Evolutionary conservation across 2,797 vertebrate genomes (phyloP).

Genomic region (Pantherophis vulpinus): DNA sequence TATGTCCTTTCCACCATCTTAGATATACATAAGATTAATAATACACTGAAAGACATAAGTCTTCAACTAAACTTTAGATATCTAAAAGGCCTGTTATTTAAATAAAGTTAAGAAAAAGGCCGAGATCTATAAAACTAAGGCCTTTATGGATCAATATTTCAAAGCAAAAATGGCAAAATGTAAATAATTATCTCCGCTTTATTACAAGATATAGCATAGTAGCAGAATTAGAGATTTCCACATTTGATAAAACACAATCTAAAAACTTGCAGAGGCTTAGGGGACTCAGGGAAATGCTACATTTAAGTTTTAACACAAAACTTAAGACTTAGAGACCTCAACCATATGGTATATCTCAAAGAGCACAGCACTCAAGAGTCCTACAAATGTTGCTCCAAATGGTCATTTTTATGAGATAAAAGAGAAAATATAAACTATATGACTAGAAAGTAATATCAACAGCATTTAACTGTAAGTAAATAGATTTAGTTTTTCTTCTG

Average conservation of each 20-base stretch:
- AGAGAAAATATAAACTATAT: not conserved
- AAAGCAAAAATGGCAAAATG: not conserved
- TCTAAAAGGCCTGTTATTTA: conserved; percentile 14
- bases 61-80: conserved; percentile 14
- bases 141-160: not conserved
- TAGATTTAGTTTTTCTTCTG: not conserved
- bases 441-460: not conserved
- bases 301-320: not conserved
- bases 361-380: not conserved
- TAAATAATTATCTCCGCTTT: not conserved
- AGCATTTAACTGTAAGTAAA: not conserved
- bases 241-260: not conserved
- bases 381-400: not conserved
- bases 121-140: not conserved
- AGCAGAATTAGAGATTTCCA: not conserved
- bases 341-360: not conserved
- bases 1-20: conserved; percentile 16
- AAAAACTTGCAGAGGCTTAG: not conserved
- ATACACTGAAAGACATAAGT: conserved; percentile 20
- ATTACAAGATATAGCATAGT: not conserved
- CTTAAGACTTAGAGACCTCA: not conserved
- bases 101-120: conserved; percentile 25
- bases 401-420: not conserved
- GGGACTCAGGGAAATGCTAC: not conserved
- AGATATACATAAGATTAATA: conserved; percentile 7